Evolutionary conservation across 2,797 vertebrate species (phyloP).

Genomic region (Xerus rutilus): DNA sequence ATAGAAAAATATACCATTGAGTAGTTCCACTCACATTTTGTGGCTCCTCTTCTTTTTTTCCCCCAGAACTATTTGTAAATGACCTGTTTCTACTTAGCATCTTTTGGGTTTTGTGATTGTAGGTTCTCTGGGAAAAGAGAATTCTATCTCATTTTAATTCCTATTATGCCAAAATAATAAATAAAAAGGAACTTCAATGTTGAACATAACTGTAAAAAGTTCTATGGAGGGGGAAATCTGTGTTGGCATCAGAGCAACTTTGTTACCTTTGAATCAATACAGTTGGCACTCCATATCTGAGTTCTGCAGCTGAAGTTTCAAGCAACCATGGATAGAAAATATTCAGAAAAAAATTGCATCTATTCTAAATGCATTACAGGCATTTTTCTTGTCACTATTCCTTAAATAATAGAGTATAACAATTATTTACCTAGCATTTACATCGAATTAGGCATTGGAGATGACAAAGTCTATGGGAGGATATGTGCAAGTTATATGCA

Average conservation of each 20-base stretch:
- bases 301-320: not conserved
- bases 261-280: not conserved
- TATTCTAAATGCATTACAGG: not conserved
- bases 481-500: not conserved
- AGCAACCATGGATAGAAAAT: not conserved
- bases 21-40: not conserved
- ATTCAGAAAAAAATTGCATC: not conserved
- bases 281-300: not conserved
- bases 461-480: not conserved
- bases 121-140: not conserved
- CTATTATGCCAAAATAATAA: not conserved
- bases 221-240: not conserved
- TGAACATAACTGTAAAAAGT: not conserved
- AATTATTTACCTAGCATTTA: not conserved
- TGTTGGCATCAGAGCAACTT: not conserved
- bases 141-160: not conserved
- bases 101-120: not conserved
- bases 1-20: not conserved
- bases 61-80: not conserved
- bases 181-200: not conserved
- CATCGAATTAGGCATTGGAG: not conserved
- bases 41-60: too few species aligned
- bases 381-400: not conserved
- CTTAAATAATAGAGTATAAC: not conserved
- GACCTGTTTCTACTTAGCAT: not conserved